Conservation (phyloP, 2,888 invertebrate species). For the Lasioglossum villosulum region DNA sequence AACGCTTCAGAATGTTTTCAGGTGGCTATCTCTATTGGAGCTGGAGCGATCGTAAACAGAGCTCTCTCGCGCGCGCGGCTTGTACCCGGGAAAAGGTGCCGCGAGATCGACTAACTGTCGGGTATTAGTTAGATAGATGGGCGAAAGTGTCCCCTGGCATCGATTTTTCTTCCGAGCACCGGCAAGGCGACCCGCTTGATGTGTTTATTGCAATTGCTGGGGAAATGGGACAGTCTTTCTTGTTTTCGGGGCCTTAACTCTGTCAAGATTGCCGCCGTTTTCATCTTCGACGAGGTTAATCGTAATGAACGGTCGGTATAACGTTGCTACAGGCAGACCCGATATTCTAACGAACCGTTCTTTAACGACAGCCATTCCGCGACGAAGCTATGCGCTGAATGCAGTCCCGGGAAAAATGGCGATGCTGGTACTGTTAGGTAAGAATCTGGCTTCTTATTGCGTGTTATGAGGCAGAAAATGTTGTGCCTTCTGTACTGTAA, state of each 20-base stretch:
- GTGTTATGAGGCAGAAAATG: not conserved
- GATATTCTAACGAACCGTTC: conserved; percentile 1
- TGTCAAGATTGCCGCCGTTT: not conserved
- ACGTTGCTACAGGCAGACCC: not conserved
- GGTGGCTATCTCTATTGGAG: conserved; percentile 58
- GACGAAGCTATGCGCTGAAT: not conserved
- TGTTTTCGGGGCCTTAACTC: not conserved
- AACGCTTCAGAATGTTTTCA: conserved; percentile 39
- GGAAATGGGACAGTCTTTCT: conserved; percentile 1
- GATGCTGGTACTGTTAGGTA: not conserved
- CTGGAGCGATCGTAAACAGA: conserved; percentile 63
- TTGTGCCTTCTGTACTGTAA: not conserved
- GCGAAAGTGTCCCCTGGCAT: conserved; percentile 59
- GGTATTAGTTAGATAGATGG: conserved; percentile 67
- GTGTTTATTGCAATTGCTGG: not conserved
- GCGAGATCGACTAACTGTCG: conserved; percentile 48
- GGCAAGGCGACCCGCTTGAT: not conserved
- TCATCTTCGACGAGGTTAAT: not conserved
- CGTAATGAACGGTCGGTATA: not conserved
- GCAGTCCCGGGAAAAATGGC: not conserved
- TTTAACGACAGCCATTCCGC: not conserved
- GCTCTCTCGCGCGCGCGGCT: conserved; percentile 27
- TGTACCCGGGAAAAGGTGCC: conserved; percentile 55
- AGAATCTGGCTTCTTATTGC: not conserved
- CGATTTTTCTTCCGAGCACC: not conserved